Evolutionary conservation across 2,113 vertebrate genomes (phyloP).

Genomic region (western clawed frog (Xenopus tropicalis)): DNA sequence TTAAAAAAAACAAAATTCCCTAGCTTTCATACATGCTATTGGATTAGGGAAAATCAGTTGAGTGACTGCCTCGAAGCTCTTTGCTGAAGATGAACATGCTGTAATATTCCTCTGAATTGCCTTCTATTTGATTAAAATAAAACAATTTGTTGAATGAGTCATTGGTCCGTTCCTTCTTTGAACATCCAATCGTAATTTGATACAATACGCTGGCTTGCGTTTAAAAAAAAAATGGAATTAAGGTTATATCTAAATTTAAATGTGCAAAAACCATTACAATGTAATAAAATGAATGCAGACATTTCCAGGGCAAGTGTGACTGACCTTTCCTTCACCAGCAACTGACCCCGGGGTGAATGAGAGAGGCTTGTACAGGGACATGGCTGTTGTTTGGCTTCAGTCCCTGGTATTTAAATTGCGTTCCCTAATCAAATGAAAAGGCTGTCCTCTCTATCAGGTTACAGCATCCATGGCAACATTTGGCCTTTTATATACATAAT

Average conservation of each 20-base stretch:
- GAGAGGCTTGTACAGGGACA: slow-evolving; percentile 68
- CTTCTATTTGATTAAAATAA: background rate
- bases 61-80: too few species aligned
- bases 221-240: slow-evolving; percentile 45
- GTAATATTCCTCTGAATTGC: background rate
- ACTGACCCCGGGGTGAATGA: slow-evolving; percentile 74
- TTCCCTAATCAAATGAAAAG: slow-evolving; percentile 80
- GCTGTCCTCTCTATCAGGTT: slow-evolving; percentile 79
- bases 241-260: slow-evolving; percentile 68
- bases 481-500: slow-evolving; percentile 78
- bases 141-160: background rate
- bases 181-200: background rate
- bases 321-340: slow-evolving; percentile 78
- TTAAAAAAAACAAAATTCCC: too few species aligned
- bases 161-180: background rate
- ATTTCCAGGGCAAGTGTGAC: slow-evolving; percentile 79
- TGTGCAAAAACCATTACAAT: slow-evolving; percentile 70
- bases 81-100: background rate
- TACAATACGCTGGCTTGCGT: background rate
- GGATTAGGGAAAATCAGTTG: too few species aligned
- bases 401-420: slow-evolving; percentile 79
- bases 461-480: slow-evolving; percentile 84
- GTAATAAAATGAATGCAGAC: slow-evolving; percentile 79
- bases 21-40: too few species aligned
- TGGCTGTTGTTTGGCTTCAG: slow-evolving; percentile 75